These are phyloP conservation scores for Brachylomia viminalis DNA, from an alignment of 2,888 invertebrate genomes.

Conservation along the genomic window DNA sequence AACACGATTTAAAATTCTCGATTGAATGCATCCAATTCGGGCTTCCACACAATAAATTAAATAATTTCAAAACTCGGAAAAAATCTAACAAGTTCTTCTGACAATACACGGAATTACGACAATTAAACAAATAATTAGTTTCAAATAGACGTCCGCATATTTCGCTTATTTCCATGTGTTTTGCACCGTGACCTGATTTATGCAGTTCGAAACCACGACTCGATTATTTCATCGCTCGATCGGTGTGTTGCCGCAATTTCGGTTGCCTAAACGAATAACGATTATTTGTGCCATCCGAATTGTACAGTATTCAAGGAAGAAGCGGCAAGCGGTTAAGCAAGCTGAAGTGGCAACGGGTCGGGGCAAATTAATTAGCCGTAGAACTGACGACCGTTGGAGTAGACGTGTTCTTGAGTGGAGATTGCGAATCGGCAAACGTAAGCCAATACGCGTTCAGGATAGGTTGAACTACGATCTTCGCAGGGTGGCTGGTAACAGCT, in stretches of 20 bases:
- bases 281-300: slow-evolving; percentile 71
- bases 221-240: slow-evolving; percentile 69
- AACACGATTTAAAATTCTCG: slow-evolving; percentile 32
- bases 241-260: slow-evolving; percentile 64
- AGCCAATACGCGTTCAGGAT: neutral
- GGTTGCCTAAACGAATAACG: slow-evolving; percentile 69
- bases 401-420: neutral
- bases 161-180: slow-evolving; percentile 53
- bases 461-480: neutral
- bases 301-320: slow-evolving; percentile 29
- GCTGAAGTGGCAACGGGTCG: neutral
- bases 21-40: slow-evolving; percentile 5
- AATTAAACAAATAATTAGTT: slow-evolving; percentile 10
- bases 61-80: neutral
- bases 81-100: neutral
- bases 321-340: slow-evolving; percentile 30
- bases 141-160: slow-evolving; percentile 33
- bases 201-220: slow-evolving; percentile 56
- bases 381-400: neutral
- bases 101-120: neutral
- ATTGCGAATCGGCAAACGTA: neutral
- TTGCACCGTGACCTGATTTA: slow-evolving; percentile 51
- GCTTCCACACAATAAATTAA: neutral
- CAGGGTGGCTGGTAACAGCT: neutral
- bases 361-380: neutral